Evolutionary conservation across 2,113 vertebrate species (phyloP), one percentile per base, ranked within the genome.

Genomic region (Prionailurus viverrinus): DNA sequence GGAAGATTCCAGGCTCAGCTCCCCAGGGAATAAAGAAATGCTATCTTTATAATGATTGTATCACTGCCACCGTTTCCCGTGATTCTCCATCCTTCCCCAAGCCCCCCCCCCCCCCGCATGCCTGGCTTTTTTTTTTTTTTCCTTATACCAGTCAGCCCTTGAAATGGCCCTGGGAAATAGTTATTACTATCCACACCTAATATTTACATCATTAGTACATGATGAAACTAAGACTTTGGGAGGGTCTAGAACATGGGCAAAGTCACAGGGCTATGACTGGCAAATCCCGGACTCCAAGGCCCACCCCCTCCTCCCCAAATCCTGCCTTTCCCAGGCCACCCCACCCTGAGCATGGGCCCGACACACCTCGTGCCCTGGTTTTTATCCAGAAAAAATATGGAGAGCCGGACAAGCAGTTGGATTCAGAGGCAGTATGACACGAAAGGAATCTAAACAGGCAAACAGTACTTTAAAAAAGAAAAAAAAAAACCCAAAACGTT

Each of bases 1-100:
- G 29, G 39, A 89, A 74, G n/a, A 13, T 83, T 95, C 89, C 55
- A 71, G 85, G 81, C 71, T 96, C 39, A 25, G 85, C 27, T 68
- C 7, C 63, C 39, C 4, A 0, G 25, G 45, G 16, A 76, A 45
- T 88, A 78, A 95, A 61, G 51, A 82, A 88, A 94, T 82, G 39
- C 29, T 45, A 36, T 58, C 10, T 3, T 55, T 68, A 11, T 19
- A 25, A 27, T 16, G 80, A 36, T 68, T 85, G 45, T 14, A 31
- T 91, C 36, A 33, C 51, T 23, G 5, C 55, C 2, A 21, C 55
- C 0, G 2, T 39, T 76, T 65, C 41, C 55, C 0, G 0, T 71
- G 68, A 39, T 63, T 81, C 3, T 29, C 61, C 27, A 1, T 48
- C 19, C 8, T 94, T 91, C 86, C n/a, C 69, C 65, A 58, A 80